A percentile compares a stretch with the other conserved stretches of the same genome.
Evolutionary conservation across 2,797 vertebrate species (phyloP).

Genomic region (Borostomias antarcticus): DNA sequence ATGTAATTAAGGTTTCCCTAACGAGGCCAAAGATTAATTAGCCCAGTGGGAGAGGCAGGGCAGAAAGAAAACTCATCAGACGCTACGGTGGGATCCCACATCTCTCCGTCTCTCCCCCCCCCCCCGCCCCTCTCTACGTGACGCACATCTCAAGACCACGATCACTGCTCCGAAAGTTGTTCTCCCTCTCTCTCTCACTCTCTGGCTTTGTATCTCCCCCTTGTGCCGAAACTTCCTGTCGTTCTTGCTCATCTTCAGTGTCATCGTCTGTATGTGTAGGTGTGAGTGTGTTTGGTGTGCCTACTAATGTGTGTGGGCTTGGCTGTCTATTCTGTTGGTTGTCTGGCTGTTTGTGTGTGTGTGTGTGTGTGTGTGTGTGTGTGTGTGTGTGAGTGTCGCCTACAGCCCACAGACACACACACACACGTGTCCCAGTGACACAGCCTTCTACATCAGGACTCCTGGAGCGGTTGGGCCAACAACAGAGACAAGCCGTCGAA

Average conservation of each 20-base stretch:
- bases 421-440: too few relatives aligned
- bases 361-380: too few relatives aligned
- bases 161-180: not conserved
- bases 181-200: constrained; percentile 1
- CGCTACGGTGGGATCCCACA: constrained; percentile 3
- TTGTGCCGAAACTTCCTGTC: constrained; percentile 8
- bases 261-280: not conserved
- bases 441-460: too few relatives aligned
- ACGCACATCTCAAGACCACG: not conserved
- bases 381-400: too few relatives aligned
- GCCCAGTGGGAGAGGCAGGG: constrained; percentile 58
- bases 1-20: constrained; percentile 70
- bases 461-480: too few relatives aligned
- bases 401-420: too few relatives aligned
- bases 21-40: constrained; percentile 75
- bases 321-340: not conserved
- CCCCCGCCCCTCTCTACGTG: not conserved
- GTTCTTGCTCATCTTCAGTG: not conserved
- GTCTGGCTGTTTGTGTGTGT: too few relatives aligned
- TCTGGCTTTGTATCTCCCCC: not conserved
- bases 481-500: not conserved
- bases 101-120: not conserved
- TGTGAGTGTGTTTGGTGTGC: constrained; percentile 7
- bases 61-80: constrained; percentile 29
- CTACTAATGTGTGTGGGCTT: constrained; percentile 16